Evolutionary conservation across 2,888 invertebrate species (phyloP), one percentile per base, ranked within the genome.

Genomic region (Catocala nupta): DNA sequence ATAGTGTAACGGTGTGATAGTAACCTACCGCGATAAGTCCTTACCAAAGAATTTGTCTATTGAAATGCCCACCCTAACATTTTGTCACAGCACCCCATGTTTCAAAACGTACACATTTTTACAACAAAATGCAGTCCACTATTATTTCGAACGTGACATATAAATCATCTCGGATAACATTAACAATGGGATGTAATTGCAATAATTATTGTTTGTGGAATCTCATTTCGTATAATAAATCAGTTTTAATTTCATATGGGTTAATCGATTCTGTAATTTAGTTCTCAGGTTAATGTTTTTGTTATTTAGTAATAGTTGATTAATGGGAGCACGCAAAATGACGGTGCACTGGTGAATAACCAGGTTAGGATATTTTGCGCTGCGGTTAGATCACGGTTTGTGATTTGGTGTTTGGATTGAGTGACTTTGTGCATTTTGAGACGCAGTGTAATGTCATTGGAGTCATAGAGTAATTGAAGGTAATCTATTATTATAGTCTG

Each of bases 41-140:
- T 71, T 39, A 67, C 70, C 71, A 71, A 83, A 81, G 82, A 86
- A 87, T 86, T 86, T 82, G 85, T 86, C 86, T 85, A 85, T 82
- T 82, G 82, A 83, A 85, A 79, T 71, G 65, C 78, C 66, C 76
- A 67, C 83, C 82, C 79, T 70, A 75, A 72, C 65, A 73, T 60
- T 55, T 65, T 68, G 65, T 81, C 82, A 80, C 81, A 81, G 67
- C 70, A 59, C 77, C 77, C 77, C 48, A 61, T 7, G 71, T 71
- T 77, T 70, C 72, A 68, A 64, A 73, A 78, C 78, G 81, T 84
- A 83, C 82, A 82, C 78, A 81, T 77, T 68, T 68, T 67, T 73
- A 71, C 67, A 75, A 73, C 78, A 65, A 78, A 82, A 78, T 81
- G 82, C 83, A 77, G 72, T 78, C 73, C 79, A 76, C 64, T 63